Evolutionary conservation across 2,113 vertebrate species (phyloP), one percentile per base, ranked within the genome.

Genomic region (Mugil cephalus): DNA sequence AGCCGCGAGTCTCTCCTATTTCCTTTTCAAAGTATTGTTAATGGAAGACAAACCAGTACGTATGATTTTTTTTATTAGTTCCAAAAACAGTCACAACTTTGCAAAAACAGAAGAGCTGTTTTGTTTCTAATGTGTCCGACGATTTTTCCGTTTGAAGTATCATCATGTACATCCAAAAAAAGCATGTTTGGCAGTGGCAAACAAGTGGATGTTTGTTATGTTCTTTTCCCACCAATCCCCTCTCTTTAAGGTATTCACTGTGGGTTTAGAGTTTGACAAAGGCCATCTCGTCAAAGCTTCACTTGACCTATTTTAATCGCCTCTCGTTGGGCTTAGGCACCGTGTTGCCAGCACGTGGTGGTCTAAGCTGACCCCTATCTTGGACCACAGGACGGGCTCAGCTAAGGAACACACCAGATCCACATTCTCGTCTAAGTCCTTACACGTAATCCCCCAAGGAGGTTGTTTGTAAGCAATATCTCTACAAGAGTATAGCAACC

Each of bases 241-340:
- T 56, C 74, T 81, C 78, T 85, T 82, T 64, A 73, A 79, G 62
- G 66, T 64, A 83, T 85, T 87, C 79, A 84, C 35, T 8, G 24
- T 39, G 53, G 68, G 52, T 84, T 89, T 80, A 80, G 80, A 85
- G 67, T 74, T 84, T 69, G 71, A 88, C 83, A 89, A 89, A 87
- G 73, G 63, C 69, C 66, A 40, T 80, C 65, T 79, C 77, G 63
- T 80, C 50, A 87, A 92, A 93, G 87, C 93, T 82, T 82, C 82
- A 79, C 85, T 90, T 92, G 92, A 91, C 91, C 93, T 79, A 90
- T 84, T 93, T 93, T 86, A 90, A 86, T 86, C 70, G 70, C 67
- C 84, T 87, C 78, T 86, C 80, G 84, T 81, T 80, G 58, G 68
- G 83, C 52, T 90, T 77, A 74, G 53, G 74, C 69, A 58, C 52